Evolutionary conservation across 2,113 vertebrate genomes (phyloP).

Genomic region (Zosterops japonicus): DNA sequence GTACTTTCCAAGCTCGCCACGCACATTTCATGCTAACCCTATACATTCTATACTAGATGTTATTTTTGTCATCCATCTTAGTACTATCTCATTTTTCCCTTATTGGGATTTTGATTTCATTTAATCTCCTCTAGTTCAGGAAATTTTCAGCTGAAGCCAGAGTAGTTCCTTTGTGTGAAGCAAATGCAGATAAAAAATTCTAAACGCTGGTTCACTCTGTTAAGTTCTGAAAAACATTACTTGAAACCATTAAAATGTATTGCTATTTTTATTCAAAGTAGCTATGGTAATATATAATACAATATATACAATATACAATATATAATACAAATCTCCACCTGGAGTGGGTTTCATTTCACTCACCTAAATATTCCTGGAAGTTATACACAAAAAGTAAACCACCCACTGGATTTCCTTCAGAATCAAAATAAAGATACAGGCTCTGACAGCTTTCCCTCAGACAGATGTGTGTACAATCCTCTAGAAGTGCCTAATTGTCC

Average conservation of each 20-base stretch:
- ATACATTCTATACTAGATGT: not conserved
- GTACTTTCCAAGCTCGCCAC: slow-evolving; percentile 18
- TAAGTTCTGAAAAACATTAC: not conserved
- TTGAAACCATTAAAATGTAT: not conserved
- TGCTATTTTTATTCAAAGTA: not conserved
- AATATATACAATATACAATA: too few relatives aligned
- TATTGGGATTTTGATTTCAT: not conserved
- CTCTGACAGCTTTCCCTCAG: not conserved
- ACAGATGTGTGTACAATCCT: not conserved
- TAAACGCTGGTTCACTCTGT: not conserved
- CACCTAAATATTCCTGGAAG: not conserved
- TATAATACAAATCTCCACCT: not conserved
- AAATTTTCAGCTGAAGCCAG: not conserved
- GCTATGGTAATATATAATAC: not conserved
- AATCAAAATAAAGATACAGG: not conserved
- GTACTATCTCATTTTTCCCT: not conserved
- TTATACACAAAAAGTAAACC: not conserved
- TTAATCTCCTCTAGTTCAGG: not conserved
- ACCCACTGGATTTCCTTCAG: not conserved
- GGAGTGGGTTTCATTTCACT: not conserved
- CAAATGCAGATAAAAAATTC: not conserved
- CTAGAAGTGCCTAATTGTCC: not conserved
- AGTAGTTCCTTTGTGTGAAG: not conserved
- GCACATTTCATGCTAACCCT: slow-evolving; percentile 27
- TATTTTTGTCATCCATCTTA: slow-evolving; percentile 1